Base-by-base conservation (phyloP, 2,113 vertebrate species). In the Phoenicopterus ruber region DNA sequence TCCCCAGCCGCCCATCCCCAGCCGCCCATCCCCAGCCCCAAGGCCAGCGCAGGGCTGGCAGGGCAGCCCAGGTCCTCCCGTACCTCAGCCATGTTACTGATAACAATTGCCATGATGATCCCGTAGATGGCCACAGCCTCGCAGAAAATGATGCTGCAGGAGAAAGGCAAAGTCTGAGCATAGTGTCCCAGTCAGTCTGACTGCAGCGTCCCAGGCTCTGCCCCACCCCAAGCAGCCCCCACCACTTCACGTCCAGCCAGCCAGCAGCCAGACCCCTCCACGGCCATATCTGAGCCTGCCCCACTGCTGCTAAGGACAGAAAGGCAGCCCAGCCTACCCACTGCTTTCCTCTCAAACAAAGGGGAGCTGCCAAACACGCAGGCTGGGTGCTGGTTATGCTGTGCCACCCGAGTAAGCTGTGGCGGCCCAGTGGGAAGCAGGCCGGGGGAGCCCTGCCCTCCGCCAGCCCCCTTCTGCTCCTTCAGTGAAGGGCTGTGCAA, bases 61-160 rank as follows among this genome's bases (percentile, higher is more conserved):
- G 8, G 22, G 26, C 97, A 97, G 52, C 44, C 52, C 55, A 19
- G 9, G 38, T 36, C 47, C 50, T 70, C 73, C 40, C 94, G 1
- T 98, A 99, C 99, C 99, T 99, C 99, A 19, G 99, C 99, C 99
- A 99, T 99, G 97, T 99, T 99, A 98, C 99, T 99, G 97, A 99
- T 99, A 86, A 99, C 99, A 87, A 99, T 99, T 19, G 99, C 99
- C 99, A 99, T 99, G 97, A 99, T 99, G 97, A 99, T 99, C 70
- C 99, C 99, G 2, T 99, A 99, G 97, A 99, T 99, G 50, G 99
- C 99, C 84, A 99, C 99, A 74, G 99, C 99, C 98, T 99, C 99
- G 82, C 99, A 99, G 98, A 99, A 99, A 96, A 99, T 99, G 96
- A 99, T 99, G 95, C 99, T 99, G 92, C 25, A 28, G 73, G 59